Percentiles rank a stretch among this genome's conserved stretches.
Conservation (phyloP, 2,888 invertebrate genomes). For the Xestia rhomboidea region DNA sequence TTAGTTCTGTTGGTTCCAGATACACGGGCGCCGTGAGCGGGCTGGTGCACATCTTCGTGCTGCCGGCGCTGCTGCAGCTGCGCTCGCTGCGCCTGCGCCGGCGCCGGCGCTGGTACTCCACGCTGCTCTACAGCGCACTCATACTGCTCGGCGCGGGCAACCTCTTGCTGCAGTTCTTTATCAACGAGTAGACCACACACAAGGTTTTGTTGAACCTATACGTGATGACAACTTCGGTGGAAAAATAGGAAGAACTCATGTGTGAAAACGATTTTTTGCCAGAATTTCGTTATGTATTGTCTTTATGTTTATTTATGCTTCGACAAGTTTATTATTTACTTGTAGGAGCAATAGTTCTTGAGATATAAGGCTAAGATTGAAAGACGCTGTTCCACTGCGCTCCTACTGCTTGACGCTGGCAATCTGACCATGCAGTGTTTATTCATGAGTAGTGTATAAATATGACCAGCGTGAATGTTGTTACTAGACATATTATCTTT, state of each 20-base stretch:
- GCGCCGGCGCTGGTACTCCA: slow-evolving; percentile 88
- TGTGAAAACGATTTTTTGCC: not conserved
- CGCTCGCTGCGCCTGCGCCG: slow-evolving; percentile 92
- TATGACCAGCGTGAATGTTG: not conserved
- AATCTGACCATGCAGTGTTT: not conserved
- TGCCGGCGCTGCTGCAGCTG: slow-evolving; percentile 95
- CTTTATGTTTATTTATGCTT: not conserved
- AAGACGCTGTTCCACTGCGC: not conserved
- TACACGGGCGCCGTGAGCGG: slow-evolving; percentile 97
- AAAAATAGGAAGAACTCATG: not conserved
- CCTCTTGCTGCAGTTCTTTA: slow-evolving; percentile 95
- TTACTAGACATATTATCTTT: not conserved
- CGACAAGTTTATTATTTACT: not conserved
- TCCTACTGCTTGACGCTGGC: not conserved
- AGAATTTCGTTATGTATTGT: not conserved
- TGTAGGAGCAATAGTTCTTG: not conserved
- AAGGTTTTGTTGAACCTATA: not conserved
- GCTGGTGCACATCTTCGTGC: slow-evolving; percentile 95
- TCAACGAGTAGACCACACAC: slow-evolving; percentile 76
- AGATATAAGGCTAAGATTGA: not conserved
- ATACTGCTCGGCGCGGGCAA: slow-evolving; percentile 94
- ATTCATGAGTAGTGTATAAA: not conserved
- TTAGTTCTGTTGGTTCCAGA: slow-evolving; percentile 82
- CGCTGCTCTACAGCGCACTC: slow-evolving; percentile 91
- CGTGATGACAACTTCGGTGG: not conserved